Conservation (phyloP, 2,113 vertebrate genomes). For the Serilophus lunatus region DNA sequence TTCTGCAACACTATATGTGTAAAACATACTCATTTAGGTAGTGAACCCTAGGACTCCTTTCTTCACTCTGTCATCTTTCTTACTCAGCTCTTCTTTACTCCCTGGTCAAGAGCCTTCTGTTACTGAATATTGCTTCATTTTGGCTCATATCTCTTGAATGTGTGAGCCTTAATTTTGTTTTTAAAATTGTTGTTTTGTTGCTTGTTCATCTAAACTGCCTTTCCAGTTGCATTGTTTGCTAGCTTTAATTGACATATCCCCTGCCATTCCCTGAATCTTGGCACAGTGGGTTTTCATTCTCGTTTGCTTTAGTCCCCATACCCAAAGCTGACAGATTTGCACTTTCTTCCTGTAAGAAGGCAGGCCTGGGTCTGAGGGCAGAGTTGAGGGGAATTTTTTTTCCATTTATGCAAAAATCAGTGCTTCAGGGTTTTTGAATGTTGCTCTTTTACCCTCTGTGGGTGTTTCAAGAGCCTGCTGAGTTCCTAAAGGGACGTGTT, state of each 20-base stretch:
- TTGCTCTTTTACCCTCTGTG: background rate
- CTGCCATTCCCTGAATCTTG: conserved; percentile 32
- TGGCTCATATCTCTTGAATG: conserved; percentile 10
- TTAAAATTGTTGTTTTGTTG: conserved; percentile 35
- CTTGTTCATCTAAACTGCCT: conserved; percentile 38
- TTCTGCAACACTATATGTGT: background rate
- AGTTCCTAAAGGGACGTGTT: background rate
- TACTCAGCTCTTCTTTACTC: conserved; percentile 1
- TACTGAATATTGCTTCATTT: conserved; percentile 41
- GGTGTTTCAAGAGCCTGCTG: conserved; percentile 12
- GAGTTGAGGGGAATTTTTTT: background rate
- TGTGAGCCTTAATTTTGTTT: conserved; percentile 28
- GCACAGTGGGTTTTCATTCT: conserved; percentile 38
- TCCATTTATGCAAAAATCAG: background rate
- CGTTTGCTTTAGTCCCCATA: background rate
- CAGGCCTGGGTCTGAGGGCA: conserved; percentile 13
- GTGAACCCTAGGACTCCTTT: background rate
- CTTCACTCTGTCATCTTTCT: conserved; percentile 9
- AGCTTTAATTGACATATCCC: conserved; percentile 39
- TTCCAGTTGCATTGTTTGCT: background rate
- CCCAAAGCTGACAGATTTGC: background rate
- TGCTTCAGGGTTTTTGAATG: background rate
- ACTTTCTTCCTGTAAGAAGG: background rate
- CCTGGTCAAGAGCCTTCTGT: conserved; percentile 21
- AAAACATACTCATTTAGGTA: background rate